Conservation (phyloP, 2,797 vertebrate genomes). For the Salarias fasciatus region DNA sequence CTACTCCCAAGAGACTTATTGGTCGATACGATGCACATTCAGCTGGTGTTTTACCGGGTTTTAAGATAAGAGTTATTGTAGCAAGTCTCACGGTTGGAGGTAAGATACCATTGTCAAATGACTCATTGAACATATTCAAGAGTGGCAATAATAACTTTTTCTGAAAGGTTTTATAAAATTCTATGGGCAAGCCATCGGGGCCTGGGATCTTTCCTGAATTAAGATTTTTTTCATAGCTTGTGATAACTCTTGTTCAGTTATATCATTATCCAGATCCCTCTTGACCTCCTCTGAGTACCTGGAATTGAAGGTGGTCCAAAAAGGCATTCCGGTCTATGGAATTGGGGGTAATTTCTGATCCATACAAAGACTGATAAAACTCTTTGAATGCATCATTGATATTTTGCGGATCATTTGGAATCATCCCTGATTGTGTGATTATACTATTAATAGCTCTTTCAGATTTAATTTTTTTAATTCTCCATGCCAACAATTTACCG, state of each 20-base stretch:
- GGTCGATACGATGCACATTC: slow-evolving; percentile 18
- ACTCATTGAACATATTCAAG: slow-evolving; percentile 3
- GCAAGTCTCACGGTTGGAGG: slow-evolving; percentile 4
- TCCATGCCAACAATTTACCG: too few species aligned
- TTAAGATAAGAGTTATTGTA: slow-evolving; percentile 12
- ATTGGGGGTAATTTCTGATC: too few species aligned
- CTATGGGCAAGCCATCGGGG: slow-evolving; percentile 8
- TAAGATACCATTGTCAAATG: neutral
- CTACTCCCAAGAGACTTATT: slow-evolving; percentile 13
- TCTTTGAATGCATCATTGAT: too few species aligned
- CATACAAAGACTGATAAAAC: too few species aligned
- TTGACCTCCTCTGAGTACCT: neutral
- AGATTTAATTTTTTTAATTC: too few species aligned
- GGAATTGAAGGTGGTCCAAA: too few species aligned
- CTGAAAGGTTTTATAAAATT: slow-evolving; percentile 18
- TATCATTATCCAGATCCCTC: neutral
- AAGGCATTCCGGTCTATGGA: too few species aligned
- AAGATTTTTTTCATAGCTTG: too few species aligned
- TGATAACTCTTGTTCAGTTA: too few species aligned
- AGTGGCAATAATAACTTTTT: slow-evolving; percentile 13
- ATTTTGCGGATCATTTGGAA: too few species aligned
- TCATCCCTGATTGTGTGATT: too few species aligned
- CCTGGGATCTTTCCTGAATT: neutral
- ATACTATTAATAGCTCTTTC: too few species aligned
- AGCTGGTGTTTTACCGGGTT: slow-evolving; percentile 5